These are phyloP conservation scores for Coluber constrictor DNA, from an alignment of 2,797 vertebrate genomes.

Conservation along the genomic window DNA sequence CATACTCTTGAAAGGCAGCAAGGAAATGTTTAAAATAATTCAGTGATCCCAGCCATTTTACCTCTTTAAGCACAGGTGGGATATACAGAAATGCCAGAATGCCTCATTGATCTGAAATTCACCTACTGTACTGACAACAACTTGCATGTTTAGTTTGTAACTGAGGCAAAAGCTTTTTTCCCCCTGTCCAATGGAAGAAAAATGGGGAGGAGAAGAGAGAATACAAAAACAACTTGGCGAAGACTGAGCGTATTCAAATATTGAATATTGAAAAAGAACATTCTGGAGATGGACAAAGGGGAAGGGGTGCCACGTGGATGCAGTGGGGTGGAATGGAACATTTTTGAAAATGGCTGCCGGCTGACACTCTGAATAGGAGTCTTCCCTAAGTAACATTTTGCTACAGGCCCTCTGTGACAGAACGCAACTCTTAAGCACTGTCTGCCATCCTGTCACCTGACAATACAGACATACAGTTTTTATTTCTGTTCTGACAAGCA, in stretches of 20 bases:
- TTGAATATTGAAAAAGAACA: neutral
- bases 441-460: neutral
- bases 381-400: neutral
- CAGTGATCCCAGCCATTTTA: neutral
- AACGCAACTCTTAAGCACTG: neutral
- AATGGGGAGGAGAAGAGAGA: neutral
- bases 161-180: neutral
- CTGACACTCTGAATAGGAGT: neutral
- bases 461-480: neutral
- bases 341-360: neutral
- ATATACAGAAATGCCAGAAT: neutral
- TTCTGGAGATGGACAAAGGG: neutral
- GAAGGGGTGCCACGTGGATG: neutral
- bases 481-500: neutral
- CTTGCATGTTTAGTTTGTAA: neutral
- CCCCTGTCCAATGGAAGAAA: neutral
- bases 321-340: neutral
- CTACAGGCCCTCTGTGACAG: neutral
- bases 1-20: neutral
- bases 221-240: neutral
- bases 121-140: neutral
- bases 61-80: neutral
- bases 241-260: neutral
- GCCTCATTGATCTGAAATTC: neutral
- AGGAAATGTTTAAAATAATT: neutral